These are phyloP conservation scores for Orius insidiosus DNA, from an alignment of 1,140 invertebrate genomes.

Conservation along the genomic window DNA sequence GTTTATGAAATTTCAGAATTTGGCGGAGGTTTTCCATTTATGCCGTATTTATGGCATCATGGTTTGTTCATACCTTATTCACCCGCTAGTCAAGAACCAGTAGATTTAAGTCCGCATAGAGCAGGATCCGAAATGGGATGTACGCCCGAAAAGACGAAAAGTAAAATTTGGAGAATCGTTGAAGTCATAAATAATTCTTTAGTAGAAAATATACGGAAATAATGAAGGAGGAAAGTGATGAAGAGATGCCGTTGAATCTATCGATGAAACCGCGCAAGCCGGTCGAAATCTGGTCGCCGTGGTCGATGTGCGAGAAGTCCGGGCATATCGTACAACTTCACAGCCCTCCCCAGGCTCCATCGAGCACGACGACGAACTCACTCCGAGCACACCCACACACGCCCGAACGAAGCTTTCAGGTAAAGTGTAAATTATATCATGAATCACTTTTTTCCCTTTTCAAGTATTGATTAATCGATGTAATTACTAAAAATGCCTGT, in stretches of 20 bases:
- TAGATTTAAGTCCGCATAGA: conserved; percentile 6
- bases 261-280: conserved; percentile 43
- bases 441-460: no score
- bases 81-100: conserved; percentile 8
- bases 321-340: conserved; percentile 18
- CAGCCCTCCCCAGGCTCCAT: conserved; percentile 11
- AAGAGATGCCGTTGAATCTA: conserved; percentile 56
- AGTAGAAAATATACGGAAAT: no score
- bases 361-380: conserved; percentile 22
- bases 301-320: conserved; percentile 59
- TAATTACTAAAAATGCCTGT: neutral
- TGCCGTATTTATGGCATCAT: conserved; percentile 7
- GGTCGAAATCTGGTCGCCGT: conserved; percentile 57
- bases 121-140: conserved; percentile 6
- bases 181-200: no score
- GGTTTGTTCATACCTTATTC: conserved; percentile 8
- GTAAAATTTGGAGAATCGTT: neutral
- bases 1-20: conserved; percentile 8
- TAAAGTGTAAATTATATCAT: no score
- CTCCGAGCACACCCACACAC: conserved; percentile 26
- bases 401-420: conserved; percentile 32
- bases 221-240: conserved; percentile 27
- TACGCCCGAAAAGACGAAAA: conserved; percentile 5
- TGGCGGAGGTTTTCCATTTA: neutral
- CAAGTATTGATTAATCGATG: neutral